Conservation (phyloP, 2,888 invertebrate species). For the Selenia dentaria region DNA sequence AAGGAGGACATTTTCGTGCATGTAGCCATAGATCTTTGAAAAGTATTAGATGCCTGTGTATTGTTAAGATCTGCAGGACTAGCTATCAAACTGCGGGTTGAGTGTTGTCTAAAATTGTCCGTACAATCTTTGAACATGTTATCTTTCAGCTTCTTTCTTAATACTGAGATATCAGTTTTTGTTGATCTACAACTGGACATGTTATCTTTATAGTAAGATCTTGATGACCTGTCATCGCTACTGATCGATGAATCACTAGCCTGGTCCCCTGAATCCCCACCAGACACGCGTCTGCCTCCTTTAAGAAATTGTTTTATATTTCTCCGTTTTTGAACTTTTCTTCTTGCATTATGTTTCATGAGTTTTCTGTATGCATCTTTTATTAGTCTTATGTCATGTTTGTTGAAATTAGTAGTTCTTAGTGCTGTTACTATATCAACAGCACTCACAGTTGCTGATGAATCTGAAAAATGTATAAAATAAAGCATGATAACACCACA, state of each 20-base stretch:
- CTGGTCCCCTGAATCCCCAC: conserved; percentile 63
- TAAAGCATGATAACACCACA: too few relatives aligned
- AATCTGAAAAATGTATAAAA: conserved; percentile 46
- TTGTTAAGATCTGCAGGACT: conserved; percentile 13
- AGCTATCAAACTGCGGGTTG: conserved; percentile 44
- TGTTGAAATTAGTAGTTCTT: conserved; percentile 53
- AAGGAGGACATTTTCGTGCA: background rate
- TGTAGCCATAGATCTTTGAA: conserved; percentile 8
- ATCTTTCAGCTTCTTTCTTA: conserved; percentile 42
- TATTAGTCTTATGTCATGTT: conserved; percentile 55
- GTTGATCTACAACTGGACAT: conserved; percentile 46
- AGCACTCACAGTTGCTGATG: conserved; percentile 49
- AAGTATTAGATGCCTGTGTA: conserved; percentile 11
- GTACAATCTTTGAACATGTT: conserved; percentile 49
- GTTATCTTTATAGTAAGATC: conserved; percentile 46
- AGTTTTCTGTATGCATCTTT: conserved; percentile 53
- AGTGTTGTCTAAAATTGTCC: conserved; percentile 45
- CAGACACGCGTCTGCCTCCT: conserved; percentile 45
- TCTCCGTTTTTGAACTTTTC: conserved; percentile 55
- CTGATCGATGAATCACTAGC: conserved; percentile 67
- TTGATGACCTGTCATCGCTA: conserved; percentile 61
- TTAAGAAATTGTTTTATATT: conserved; percentile 51
- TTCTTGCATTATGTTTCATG: conserved; percentile 45
- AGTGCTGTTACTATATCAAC: conserved; percentile 57
- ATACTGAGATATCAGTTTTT: conserved; percentile 42